Evolutionary conservation across 2,113 vertebrate species (phyloP), one percentile per base, ranked within the genome.

Genomic region (Odocoileus hemionus): DNA sequence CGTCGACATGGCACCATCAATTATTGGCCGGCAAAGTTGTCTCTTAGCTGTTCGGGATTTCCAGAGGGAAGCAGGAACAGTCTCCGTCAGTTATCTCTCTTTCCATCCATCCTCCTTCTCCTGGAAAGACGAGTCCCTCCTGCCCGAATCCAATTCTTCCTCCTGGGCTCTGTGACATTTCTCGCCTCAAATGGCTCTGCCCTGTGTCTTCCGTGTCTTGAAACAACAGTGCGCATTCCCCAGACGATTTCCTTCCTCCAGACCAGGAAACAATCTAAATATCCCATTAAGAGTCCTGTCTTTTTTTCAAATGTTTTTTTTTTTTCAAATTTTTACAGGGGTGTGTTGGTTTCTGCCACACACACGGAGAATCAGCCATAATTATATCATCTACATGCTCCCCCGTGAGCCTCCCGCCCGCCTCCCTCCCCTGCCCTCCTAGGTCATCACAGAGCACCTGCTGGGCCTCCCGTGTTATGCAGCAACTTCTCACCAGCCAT

Each of bases 11-110:
- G 92, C 45, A 21, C 87, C 97, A 98, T 98, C 97, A 96, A 91
- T 98, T 97, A 97, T 33, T 88, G 61, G 91, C 16, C 57, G 26
- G 97, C 28, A 55, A 94, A 94, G 80, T 36, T 97, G 54, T 83
- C 76, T 95, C 94, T 96, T 90, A 60, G 12, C 86, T 97, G 54
- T 87, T 95, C 86, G 94, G 94, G 87, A 94, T 95, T 94, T 95
- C 94, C 92, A 97, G 60, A 96, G 96, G 96, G 97, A 97, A 96
- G 67, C 88, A 88, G 78, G 52, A 91, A 85, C 23, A 30, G 39
- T 92, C 92, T 58, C 45, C 61, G 83, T 91, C 87, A 88, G 67
- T 83, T 87, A 39, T 64, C 57, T 89, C 47, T 96, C 95, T 91
- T 95, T 87, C 89, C 47, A 47, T 21, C 45, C 28, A 21, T 47